Evolutionary conservation across 2,888 invertebrate genomes (phyloP), one percentile per base, ranked within the genome.

Genomic region (Stenodema calcarata): DNA sequence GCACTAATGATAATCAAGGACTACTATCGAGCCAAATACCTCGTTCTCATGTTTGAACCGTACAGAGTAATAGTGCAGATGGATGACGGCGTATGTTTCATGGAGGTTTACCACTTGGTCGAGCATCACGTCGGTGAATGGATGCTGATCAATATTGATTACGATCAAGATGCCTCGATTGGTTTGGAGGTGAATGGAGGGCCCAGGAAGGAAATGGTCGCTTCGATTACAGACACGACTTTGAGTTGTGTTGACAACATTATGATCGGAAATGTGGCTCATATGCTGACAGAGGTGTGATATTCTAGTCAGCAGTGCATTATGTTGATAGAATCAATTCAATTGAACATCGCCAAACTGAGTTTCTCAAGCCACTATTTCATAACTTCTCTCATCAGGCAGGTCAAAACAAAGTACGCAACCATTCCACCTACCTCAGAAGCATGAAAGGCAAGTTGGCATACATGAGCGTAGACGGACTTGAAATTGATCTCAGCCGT

Each of bases 151-250:
- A 44, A 41, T 14, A 62, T 88, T 12, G 87, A 88, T 42, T 81
- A 87, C 28, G 54, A 79, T 30, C 28, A 42, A 35, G 62, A 70
- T 14, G 50, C 27, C n/a, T 44, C 54, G 23, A 76, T 83, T 18
- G 87, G 88, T 11, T 44, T 88, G n/a, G 47, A 83, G 12, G 88
- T 88, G 30, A 87, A 88, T 54, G 88, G 88, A 28, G 86, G 85
- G 41, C 27, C 23, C 18, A 87, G 86, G n/a, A 85, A 83, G 44
- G 23, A 41, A 35, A 76, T 35, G 42, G 75, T 86, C 0, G 69
- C 28, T 23, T 47, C 35, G 14, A 11, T 14, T 12, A 83, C 41
- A 18, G 28, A n/a, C 16, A 30, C 79, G 23, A 54, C 28, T 1
- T 7, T 41, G 27, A 82, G 78, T n/a, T 88, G 88, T 81, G 28